Evolutionary conservation across 2,113 vertebrate genomes (phyloP), one percentile per base, ranked within the genome.

Genomic region (Urocynchramus pylzowi): DNA sequence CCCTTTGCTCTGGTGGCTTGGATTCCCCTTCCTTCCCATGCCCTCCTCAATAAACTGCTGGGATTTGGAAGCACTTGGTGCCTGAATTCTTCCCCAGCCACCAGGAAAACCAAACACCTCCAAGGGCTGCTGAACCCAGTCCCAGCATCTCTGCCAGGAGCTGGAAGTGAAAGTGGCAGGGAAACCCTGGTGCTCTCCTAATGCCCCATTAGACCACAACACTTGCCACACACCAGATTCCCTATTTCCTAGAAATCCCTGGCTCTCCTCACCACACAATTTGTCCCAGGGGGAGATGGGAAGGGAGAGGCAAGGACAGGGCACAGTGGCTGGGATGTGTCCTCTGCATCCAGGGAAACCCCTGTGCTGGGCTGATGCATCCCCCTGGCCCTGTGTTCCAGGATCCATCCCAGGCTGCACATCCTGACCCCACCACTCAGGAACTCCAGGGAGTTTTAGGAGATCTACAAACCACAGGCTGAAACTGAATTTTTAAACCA

Each of bases 291-390:
- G 37, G 80, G 42, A 83, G 23, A 39, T 18, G 78, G 70, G 44
- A 47, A 52, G 0, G 10, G 39, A 20, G 3, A 60, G 2, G 24
- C 65, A 9, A 18, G 52, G 65, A 22, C 27, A 45, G 60, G 69
- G 35, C 63, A 20, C 11, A 3, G 11, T 0, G 33, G 50, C 47
- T 60, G 70, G 65, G 54, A 52, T 6, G 2, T 2, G 33, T 33
- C 6, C 1, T 13, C 1, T 6, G 8, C 16, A 47, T 19, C 69
- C 53, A 26, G 33, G 56, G 41, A 39, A 23, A 13, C 1, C 56
- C 42, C 11, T 0, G 8, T 1, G 10, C 33, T 1, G 8, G 24
- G 37, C 5, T 2, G 27, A 64, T 14, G 57, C 47, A 21, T 26
- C 22, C 81, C 45, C 45, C 1, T 1, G 11, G 41, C 14, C 7